These are phyloP conservation scores for Hofmannophila pseudospretella DNA, from an alignment of 2,888 invertebrate species.

Conservation along the genomic window DNA sequence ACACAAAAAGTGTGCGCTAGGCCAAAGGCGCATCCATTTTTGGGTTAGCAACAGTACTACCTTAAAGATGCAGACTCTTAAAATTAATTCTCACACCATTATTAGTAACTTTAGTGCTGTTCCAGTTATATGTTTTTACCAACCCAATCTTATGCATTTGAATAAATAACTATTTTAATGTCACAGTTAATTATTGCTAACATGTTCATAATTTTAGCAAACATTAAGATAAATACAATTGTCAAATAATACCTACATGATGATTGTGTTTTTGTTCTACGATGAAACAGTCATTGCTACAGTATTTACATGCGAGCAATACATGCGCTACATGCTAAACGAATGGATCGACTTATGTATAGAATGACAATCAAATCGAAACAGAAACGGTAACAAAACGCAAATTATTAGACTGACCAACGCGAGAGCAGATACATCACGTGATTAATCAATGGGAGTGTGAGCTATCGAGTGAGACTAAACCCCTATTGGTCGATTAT, in stretches of 20 bases:
- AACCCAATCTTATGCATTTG: not conserved
- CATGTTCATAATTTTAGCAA: too few species aligned
- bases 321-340: conserved; percentile 46
- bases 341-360: conserved; percentile 14
- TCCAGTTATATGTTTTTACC: not conserved
- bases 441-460: conserved; percentile 6
- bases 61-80: conserved; percentile 8
- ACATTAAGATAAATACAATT: too few species aligned
- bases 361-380: conserved; percentile 16
- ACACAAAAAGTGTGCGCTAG: too few species aligned
- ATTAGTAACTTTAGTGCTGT: not conserved
- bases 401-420: conserved; percentile 3
- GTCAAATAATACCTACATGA: not conserved
- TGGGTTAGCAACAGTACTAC: too few species aligned
- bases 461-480: not conserved
- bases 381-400: conserved; percentile 12
- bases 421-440: conserved; percentile 9
- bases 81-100: conserved; percentile 4
- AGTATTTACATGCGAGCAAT: conserved; percentile 47
- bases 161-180: too few species aligned
- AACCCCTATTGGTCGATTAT: conserved; percentile 7
- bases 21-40: too few species aligned
- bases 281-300: conserved; percentile 29
- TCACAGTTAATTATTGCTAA: too few species aligned
- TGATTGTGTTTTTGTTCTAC: conserved; percentile 4